Evolutionary conservation across 2,797 vertebrate species (phyloP), one percentile per base, ranked within the genome.

Genomic region (Astyanax mexicanus): DNA sequence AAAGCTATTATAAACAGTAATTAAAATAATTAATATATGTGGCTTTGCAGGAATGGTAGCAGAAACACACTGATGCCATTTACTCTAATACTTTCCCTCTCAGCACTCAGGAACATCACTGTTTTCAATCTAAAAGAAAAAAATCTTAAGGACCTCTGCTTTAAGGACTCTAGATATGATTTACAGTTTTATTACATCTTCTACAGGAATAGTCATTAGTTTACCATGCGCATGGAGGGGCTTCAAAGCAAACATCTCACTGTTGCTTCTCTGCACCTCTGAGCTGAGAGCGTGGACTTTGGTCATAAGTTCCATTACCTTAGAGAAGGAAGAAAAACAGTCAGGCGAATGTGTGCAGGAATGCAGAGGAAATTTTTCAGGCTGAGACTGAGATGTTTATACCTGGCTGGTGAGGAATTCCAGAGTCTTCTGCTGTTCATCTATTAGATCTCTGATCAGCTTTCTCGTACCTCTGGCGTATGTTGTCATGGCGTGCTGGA

Each of bases 391-490:
- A 38, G 10, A 47, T 1, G 1, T 62, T 57, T 69, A 54, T 75
- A 96, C 95, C 94, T 97, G 96, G 85, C 83, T 91, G 81, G 94
- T 94, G 79, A 98, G 93, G 79, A 94, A 93, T 86, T 97, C 95
- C 87, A 97, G 84, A 3, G 95, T 93, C 81, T 92, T 92, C 73
- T 97, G 95, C 58, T 98, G 96, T 72, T 96, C 95, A 74, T 96
- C 95, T 90, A 97, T 95, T 90, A 97, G 93, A 72, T 94, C 95
- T 86, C 95, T 93, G 64, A 98, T 84, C 80, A 98, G 78, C 84
- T 96, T 97, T 79, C 94, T 93, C 64, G 95, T 96, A 87, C 90
- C 96, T 84, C 95, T 93, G 83, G 94, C 93, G 82, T 96, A 96
- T 62, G 91, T 87, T 89, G 95, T 76, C 84, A 98, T 88, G 72